Evolutionary conservation across 2,888 invertebrate species (phyloP).

Genomic region (Acanthosoma haemorrhoidale): DNA sequence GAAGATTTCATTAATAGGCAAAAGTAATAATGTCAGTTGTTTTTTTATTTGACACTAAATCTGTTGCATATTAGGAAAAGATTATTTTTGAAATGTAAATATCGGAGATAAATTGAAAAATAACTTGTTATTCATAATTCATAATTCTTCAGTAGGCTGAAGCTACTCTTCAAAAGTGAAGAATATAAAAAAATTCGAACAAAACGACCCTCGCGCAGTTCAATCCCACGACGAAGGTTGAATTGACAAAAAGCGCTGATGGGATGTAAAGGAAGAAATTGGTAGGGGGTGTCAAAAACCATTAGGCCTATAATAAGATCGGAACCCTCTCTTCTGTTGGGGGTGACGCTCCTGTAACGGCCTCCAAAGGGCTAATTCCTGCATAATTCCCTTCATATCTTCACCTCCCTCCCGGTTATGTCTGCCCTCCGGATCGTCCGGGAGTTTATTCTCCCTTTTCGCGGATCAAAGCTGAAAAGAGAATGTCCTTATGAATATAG

Average conservation of each 20-base stretch:
- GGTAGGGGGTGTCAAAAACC: conserved; percentile 9
- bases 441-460: too few species aligned
- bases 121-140: too few species aligned
- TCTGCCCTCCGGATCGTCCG: too few species aligned
- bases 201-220: background rate
- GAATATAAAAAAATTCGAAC: background rate
- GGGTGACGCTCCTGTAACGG: background rate
- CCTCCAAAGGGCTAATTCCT: background rate
- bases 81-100: too few species aligned
- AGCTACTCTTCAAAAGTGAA: conserved; percentile 4
- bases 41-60: too few species aligned
- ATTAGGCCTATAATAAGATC: background rate
- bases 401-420: background rate
- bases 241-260: conserved; percentile 19
- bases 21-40: too few species aligned
- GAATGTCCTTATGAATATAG: too few species aligned
- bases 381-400: conserved; percentile 2
- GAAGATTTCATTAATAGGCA: too few species aligned
- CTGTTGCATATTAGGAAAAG: too few species aligned
- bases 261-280: conserved; percentile 5
- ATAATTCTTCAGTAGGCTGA: too few species aligned
- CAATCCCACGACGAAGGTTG: background rate
- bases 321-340: background rate
- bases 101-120: too few species aligned
- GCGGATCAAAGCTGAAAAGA: too few species aligned